Conservation (phyloP, 2,888 invertebrate species). For the Sphaerophoria rueppellii region DNA sequence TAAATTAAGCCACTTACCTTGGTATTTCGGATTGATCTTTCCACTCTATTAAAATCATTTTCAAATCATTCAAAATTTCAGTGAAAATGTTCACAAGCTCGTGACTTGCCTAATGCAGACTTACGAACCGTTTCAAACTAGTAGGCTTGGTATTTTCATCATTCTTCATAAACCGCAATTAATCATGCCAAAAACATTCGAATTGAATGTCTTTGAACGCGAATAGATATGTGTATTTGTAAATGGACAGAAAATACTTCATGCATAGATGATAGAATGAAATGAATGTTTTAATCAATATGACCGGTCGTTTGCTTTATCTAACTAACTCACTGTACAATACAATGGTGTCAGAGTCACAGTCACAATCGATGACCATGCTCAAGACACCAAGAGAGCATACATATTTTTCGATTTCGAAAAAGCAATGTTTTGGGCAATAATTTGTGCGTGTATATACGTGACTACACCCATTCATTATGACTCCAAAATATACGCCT, state of each 20-base stretch:
- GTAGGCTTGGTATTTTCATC: neutral
- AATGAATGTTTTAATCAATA: conserved; percentile 34
- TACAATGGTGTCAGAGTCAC: neutral
- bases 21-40: too few species aligned
- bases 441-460: conserved; percentile 8
- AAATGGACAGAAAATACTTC: too few species aligned
- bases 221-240: too few species aligned
- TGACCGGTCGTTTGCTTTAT: neutral
- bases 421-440: conserved; percentile 6
- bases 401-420: neutral
- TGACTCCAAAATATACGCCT: conserved; percentile 19
- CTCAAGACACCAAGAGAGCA: conserved; percentile 20
- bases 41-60: too few species aligned
- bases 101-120: neutral
- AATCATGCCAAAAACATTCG: conserved; percentile 25
- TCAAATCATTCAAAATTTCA: too few species aligned
- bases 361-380: too few species aligned
- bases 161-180: conserved; percentile 3
- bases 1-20: too few species aligned
- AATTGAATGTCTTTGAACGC: neutral
- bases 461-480: conserved; percentile 31
- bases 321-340: neutral
- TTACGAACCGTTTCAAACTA: neutral
- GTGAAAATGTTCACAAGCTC: too few species aligned
- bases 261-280: neutral